Percentiles rank a stretch among this genome's conserved stretches.
Evolutionary conservation across 1,140 invertebrate species (phyloP).

Genomic region (Oncopodura yosiiana): DNA sequence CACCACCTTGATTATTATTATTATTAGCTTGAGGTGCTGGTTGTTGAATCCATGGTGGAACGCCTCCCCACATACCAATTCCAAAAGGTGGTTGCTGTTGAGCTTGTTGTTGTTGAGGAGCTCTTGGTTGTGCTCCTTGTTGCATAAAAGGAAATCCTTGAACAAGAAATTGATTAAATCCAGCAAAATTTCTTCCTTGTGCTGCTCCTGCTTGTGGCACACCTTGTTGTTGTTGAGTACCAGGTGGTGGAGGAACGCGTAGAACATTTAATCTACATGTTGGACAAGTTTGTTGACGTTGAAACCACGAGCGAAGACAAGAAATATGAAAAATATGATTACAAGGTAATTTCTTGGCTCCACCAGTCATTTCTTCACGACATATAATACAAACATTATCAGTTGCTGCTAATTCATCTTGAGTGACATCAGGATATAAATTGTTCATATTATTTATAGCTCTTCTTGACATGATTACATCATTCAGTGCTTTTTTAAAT

Average conservation of each 20-base stretch:
- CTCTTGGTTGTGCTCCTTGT: slow-evolving; percentile 36
- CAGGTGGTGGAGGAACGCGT: slow-evolving; percentile 49
- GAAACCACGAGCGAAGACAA: slow-evolving; percentile 98
- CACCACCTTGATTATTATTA: neutral
- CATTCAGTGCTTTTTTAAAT: slow-evolving; percentile 96
- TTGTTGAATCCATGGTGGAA: slow-evolving; percentile 24
- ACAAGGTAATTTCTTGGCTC: slow-evolving; percentile 95
- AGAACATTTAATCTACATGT: slow-evolving; percentile 96
- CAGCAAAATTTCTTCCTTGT: slow-evolving; percentile 16
- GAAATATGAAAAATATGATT: slow-evolving; percentile 99
- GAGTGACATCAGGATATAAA: slow-evolving; percentile 89
- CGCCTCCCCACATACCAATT: slow-evolving; percentile 21
- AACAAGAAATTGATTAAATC: slow-evolving; percentile 21
- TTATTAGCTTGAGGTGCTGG: no score
- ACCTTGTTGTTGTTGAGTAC: slow-evolving; percentile 15
- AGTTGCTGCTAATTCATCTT: slow-evolving; percentile 81
- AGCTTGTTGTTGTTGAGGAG: slow-evolving; percentile 26
- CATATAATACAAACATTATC: slow-evolving; percentile 99
- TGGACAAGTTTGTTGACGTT: slow-evolving; percentile 98
- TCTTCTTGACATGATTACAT: slow-evolving; percentile 90
- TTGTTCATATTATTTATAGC: slow-evolving; percentile 98
- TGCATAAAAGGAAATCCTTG: slow-evolving; percentile 45
- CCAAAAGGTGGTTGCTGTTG: slow-evolving; percentile 12
- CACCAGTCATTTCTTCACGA: slow-evolving; percentile 75
- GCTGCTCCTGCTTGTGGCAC: slow-evolving; percentile 3